A percentile compares a stretch with the other conserved stretches of the same genome.
Conservation (phyloP, 2,888 invertebrate genomes). For the Pristionchus entomophagus region DNA sequence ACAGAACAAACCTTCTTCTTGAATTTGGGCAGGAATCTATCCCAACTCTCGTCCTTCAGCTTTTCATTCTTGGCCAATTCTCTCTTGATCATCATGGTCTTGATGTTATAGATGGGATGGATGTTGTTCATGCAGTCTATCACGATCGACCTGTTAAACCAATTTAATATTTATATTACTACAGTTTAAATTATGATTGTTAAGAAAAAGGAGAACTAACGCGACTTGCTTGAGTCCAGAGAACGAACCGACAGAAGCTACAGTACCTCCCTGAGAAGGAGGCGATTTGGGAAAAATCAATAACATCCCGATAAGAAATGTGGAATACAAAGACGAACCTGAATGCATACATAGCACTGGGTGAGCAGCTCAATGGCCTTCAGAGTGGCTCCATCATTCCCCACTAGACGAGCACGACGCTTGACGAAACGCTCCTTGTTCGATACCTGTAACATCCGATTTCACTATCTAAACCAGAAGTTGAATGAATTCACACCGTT, state of each 20-base stretch:
- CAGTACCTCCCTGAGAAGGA: conserved; percentile 93
- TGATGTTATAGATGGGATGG: conserved; percentile 97
- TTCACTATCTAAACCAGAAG: not conserved
- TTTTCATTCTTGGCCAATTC: conserved; percentile 94
- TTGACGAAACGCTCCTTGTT: conserved; percentile 90
- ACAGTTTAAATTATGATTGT: not conserved
- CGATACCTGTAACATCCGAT: conserved; percentile 50
- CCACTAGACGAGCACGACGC: conserved; percentile 92
- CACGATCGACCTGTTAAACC: conserved; percentile 83
- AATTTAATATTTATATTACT: not conserved
- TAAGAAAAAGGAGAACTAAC: conserved; percentile 50
- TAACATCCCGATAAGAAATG: not conserved
- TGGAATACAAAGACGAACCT: conserved; percentile 47
- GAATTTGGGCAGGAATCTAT: conserved; percentile 94
- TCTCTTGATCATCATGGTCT: conserved; percentile 94
- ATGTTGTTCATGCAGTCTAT: conserved; percentile 98
- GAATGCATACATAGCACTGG: conserved; percentile 91
- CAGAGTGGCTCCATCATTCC: conserved; percentile 96
- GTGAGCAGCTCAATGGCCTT: conserved; percentile 96
- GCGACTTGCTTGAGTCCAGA: conserved; percentile 83
- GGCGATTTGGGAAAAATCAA: not conserved
- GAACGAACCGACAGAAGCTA: conserved; percentile 95
- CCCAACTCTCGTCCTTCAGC: conserved; percentile 94
- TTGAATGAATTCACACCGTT: too few species aligned
- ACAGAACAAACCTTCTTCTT: conserved; percentile 85